Conservation (phyloP, 2,113 vertebrate species). For the Poeciliopsis occidentalis region DNA sequence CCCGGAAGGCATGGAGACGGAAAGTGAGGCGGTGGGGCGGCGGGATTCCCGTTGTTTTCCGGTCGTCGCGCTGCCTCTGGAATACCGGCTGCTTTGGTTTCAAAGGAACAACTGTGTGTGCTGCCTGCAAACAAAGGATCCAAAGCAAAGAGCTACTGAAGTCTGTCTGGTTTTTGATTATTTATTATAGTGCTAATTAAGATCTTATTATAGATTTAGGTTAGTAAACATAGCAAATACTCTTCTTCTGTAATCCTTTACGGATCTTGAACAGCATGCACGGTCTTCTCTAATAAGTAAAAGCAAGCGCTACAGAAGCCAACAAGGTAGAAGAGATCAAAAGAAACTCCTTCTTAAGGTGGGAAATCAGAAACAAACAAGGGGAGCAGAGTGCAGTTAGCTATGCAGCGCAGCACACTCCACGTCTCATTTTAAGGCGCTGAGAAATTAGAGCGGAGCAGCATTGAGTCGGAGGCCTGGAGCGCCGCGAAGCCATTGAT, state of each 20-base stretch:
- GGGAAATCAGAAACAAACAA: slow-evolving; percentile 66
- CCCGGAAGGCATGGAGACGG: slow-evolving; percentile 28
- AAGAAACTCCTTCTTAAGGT: slow-evolving; percentile 45
- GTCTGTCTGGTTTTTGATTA: slow-evolving; percentile 9
- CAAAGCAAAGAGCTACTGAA: neutral
- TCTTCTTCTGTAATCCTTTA: neutral
- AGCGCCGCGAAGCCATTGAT: slow-evolving; percentile 46
- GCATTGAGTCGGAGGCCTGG: slow-evolving; percentile 53
- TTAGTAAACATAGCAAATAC: neutral
- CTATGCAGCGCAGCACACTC: slow-evolving; percentile 29
- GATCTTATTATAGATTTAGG: slow-evolving; percentile 4
- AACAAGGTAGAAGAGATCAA: slow-evolving; percentile 45
- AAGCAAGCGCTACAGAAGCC: slow-evolving; percentile 5
- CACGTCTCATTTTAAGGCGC: slow-evolving; percentile 57
- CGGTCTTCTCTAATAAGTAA: slow-evolving; percentile 5
- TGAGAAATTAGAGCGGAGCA: slow-evolving; percentile 61
- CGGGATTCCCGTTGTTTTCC: slow-evolving; percentile 23
- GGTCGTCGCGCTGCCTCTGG: slow-evolving; percentile 1
- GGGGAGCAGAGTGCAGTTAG: slow-evolving; percentile 43
- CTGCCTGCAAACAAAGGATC: slow-evolving; percentile 11
- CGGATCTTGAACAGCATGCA: neutral
- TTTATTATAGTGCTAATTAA: neutral
- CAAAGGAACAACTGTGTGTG: neutral
- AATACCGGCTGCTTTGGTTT: slow-evolving; percentile 8
- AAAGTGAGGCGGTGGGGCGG: slow-evolving; percentile 1